A percentile compares a stretch with the other conserved stretches of the same genome.
These are phyloP conservation scores for Cosmia trapezina DNA, from an alignment of 2,888 invertebrate species.

Conservation along the genomic window DNA sequence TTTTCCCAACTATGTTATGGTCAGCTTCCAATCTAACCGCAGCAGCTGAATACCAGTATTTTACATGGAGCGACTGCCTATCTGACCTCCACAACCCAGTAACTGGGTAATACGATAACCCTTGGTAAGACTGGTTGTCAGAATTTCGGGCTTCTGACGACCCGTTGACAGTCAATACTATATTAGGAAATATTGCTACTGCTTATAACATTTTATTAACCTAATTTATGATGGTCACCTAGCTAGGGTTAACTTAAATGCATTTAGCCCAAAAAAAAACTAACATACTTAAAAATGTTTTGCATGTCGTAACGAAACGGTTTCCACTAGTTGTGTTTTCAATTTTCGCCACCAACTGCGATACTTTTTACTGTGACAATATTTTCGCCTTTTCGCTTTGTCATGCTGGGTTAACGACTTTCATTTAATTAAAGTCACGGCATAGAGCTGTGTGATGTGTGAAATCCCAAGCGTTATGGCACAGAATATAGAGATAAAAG, in stretches of 20 bases:
- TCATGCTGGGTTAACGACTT: constrained; percentile 26
- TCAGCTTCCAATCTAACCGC: no score
- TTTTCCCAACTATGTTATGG: no score
- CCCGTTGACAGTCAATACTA: no score
- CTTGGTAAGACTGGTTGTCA: no score
- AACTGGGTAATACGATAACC: no score
- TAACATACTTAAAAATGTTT: constrained; percentile 40
- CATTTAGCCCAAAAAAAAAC: neutral
- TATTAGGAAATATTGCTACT: neutral
- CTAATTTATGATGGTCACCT: no score
- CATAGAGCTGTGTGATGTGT: neutral
- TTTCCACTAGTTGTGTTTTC: constrained; percentile 44
- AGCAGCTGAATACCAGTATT: no score
- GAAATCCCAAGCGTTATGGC: no score
- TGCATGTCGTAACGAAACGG: constrained; percentile 19
- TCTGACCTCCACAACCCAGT: no score
- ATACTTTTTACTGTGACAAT: constrained; percentile 33
- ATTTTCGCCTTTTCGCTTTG: constrained; percentile 29
- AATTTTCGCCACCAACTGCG: constrained; percentile 28
- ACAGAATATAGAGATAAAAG: no score
- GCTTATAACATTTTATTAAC: neutral
- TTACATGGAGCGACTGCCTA: no score
- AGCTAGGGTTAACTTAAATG: neutral
- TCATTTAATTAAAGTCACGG: constrained; percentile 31
- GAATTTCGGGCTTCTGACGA: no score